Conservation (phyloP, 2,888 invertebrate species). For the Tenthredo notha region DNA sequence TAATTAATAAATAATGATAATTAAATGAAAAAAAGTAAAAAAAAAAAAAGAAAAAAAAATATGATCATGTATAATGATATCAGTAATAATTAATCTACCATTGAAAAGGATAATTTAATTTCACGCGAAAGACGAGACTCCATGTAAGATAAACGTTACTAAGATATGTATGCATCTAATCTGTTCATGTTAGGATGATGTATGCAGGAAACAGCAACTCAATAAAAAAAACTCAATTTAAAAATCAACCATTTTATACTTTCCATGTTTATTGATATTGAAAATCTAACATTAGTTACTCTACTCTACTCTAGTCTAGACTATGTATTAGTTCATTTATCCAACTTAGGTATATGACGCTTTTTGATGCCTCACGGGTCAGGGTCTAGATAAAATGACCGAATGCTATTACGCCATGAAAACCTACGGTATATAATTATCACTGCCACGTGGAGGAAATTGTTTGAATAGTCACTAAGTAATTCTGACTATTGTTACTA, state of each 20-base stretch:
- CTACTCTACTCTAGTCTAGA: not conserved
- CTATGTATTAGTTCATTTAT: not conserved
- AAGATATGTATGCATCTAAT: constrained; percentile 74
- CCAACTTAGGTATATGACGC: not conserved
- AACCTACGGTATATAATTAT: not conserved
- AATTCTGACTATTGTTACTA: not conserved
- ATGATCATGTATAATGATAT: constrained; percentile 64
- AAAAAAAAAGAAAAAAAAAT: constrained; percentile 53
- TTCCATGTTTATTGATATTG: not conserved
- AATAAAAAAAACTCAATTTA: constrained; percentile 68
- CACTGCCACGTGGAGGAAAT: constrained; percentile 9
- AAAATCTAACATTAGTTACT: not conserved
- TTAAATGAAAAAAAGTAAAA: constrained; percentile 60
- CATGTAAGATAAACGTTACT: constrained; percentile 71
- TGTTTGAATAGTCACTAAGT: not conserved
- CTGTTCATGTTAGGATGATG: constrained; percentile 78
- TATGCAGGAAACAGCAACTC: constrained; percentile 73
- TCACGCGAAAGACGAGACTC: constrained; percentile 67
- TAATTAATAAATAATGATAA: constrained; percentile 74
- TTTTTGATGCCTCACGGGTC: not conserved
- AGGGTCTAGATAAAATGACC: constrained; percentile 26
- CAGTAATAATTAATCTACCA: constrained; percentile 64
- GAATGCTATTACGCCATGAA: not conserved
- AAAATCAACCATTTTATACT: not conserved
- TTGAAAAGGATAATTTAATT: constrained; percentile 65